These are phyloP conservation scores for Porites cylindrica DNA, from an alignment of 92 coral and sea anemone species.

Conservation along the genomic window DNA sequence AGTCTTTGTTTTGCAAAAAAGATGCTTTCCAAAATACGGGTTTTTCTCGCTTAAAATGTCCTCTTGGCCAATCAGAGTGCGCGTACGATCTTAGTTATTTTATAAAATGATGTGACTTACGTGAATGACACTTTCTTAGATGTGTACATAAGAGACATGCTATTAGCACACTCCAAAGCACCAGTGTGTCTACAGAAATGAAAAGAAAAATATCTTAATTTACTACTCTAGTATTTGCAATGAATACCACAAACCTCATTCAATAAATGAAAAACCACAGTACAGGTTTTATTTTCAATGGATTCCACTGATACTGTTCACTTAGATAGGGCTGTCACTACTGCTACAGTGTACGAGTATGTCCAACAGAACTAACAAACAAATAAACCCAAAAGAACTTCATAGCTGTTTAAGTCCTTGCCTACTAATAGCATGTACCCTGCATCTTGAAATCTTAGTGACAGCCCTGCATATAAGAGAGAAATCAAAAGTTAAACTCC, in stretches of 20 bases:
- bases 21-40: no score
- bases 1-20: no score
- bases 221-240: not conserved
- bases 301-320: not conserved
- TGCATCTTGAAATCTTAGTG: not conserved
- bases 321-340: not conserved
- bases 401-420: no score
- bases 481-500: not conserved
- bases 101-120: constrained; percentile 9
- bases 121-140: constrained; percentile 39
- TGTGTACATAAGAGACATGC: constrained; percentile 44
- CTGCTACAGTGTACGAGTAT: not conserved
- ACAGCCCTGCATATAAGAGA: not conserved
- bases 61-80: no score
- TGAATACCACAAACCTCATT: not conserved
- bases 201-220: not conserved
- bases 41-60: no score
- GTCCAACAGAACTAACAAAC: not conserved
- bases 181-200: constrained; percentile 46
- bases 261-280: not conserved
- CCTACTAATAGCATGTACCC: not conserved
- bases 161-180: constrained; percentile 36
- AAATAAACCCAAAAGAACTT: not conserved
- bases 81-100: no score
- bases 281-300: not conserved